Evolutionary conservation across 2,113 vertebrate species (phyloP), one percentile per base, ranked within the genome.

Genomic region (Eulacestoma nigropectus): DNA sequence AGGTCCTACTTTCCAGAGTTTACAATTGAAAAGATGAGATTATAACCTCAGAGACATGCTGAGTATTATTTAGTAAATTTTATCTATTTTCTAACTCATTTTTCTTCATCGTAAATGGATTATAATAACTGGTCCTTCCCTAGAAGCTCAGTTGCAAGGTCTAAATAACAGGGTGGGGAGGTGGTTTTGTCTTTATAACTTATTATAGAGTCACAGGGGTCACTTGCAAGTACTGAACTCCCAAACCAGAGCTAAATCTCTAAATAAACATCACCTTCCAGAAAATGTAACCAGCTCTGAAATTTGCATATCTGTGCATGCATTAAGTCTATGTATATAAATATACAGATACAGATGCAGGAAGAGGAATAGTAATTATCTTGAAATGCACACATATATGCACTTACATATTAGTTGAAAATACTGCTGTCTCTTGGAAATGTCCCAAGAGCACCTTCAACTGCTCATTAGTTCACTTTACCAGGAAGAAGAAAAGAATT

Each of bases 401-500:
- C 39, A 73, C 11, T 35, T 33, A 44, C 5, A 15, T 53, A 55
- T 56, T 39, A 82, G 63, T 23, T 75, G 50, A 92, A 93, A 92
- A 86, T 60, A 83, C 32, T 88, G 21, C 52, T 64, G 47, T 63
- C 68, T 77, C 47, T 74, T 96, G 89, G 87, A 93, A 96, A 55
- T 21, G 27, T 35, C 37, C 78, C 65, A 95, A 94, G 50, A 69
- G 53, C 10, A 52, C 27, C 42, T 88, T 90, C 60, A 90, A 75
- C 47, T 62, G 16, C 60, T 96, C 76, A 63, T 92, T 93, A 90
- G 33, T 74, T 92, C 37, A 84, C 15, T 44, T 63, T 67, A 67
- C 10, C 60, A 96, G 85, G 89, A 97, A 95, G 95, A 93, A 86
- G 88, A 84, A 92, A 89, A 92, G 29, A 97, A 97, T 56, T 75